phyloP scores from a whole-genome alignment of 2,113 vertebrate genomes.

The Sisor rabdophorus region DNA sequence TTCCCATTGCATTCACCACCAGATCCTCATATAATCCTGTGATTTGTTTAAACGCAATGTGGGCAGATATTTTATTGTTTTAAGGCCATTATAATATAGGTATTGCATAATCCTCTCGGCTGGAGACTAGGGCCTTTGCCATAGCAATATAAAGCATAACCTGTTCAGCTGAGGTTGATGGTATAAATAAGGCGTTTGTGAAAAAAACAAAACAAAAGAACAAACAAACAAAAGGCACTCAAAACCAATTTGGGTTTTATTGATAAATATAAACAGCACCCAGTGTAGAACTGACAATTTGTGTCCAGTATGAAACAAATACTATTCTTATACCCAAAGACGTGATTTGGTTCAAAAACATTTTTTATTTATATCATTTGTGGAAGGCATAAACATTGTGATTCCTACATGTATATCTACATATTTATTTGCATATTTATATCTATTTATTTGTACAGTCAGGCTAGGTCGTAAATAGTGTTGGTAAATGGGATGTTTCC shows the following conservation, averaged over 20 bases:
- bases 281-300: background rate
- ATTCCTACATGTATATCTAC: too few relatives aligned
- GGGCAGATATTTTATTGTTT: too few relatives aligned
- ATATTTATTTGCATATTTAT: too few relatives aligned
- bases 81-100: constrained; percentile 61
- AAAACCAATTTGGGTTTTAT: constrained; percentile 37
- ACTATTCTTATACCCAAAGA: background rate
- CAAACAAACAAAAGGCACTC: constrained; percentile 46
- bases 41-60: constrained; percentile 12
- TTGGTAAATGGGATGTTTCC: too few relatives aligned
- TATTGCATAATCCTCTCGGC: constrained; percentile 67
- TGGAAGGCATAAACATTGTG: too few relatives aligned
- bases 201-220: too few relatives aligned
- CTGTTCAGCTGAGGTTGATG: constrained; percentile 52
- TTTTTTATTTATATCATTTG: too few relatives aligned
- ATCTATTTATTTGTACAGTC: too few relatives aligned
- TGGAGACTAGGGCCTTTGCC: constrained; percentile 57
- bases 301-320: background rate
- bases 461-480: too few relatives aligned
- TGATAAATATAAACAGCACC: constrained; percentile 47
- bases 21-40: background rate
- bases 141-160: constrained; percentile 59
- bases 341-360: too few relatives aligned
- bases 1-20: background rate
- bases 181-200: constrained; percentile 45